Evolutionary conservation across 2,888 invertebrate species (phyloP).

Genomic region (Latrodectus elegans): DNA sequence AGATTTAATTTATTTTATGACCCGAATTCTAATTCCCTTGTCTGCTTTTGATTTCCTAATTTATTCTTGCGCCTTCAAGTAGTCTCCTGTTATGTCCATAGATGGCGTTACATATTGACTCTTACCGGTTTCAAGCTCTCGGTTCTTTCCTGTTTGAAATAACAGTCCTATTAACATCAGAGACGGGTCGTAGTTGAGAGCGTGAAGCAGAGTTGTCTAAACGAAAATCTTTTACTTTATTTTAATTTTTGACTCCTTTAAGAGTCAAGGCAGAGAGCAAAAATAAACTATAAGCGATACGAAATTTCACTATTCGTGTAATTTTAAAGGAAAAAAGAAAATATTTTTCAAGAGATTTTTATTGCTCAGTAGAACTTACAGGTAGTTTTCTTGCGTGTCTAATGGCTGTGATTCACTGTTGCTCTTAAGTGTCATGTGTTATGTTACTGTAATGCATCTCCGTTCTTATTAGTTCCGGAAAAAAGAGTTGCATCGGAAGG

Average conservation of each 20-base stretch:
- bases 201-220: background rate
- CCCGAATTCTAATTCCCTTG: background rate
- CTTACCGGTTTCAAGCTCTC: background rate
- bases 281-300: background rate
- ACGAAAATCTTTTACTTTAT: conserved; percentile 21
- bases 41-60: background rate
- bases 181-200: conserved; percentile 22
- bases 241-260: conserved; percentile 27
- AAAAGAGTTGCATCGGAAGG: background rate
- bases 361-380: conserved; percentile 31
- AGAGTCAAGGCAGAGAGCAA: conserved; percentile 18
- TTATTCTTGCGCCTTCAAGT: background rate
- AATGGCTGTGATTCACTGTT: conserved; percentile 44
- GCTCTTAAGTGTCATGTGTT: conserved; percentile 32
- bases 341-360: background rate
- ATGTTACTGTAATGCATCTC: conserved; percentile 8
- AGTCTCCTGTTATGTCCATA: conserved; percentile 1
- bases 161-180: conserved; percentile 60
- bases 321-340: conserved; percentile 3
- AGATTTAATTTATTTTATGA: background rate
- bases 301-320: background rate
- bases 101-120: conserved; percentile 41
- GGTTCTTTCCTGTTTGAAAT: conserved; percentile 53
- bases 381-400: conserved; percentile 42
- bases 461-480: conserved; percentile 11